A percentile compares a stretch with the other conserved stretches of the same genome.
These are phyloP conservation scores for Trachurus trachurus DNA, from an alignment of 2,797 vertebrate genomes.

Conservation along the genomic window DNA sequence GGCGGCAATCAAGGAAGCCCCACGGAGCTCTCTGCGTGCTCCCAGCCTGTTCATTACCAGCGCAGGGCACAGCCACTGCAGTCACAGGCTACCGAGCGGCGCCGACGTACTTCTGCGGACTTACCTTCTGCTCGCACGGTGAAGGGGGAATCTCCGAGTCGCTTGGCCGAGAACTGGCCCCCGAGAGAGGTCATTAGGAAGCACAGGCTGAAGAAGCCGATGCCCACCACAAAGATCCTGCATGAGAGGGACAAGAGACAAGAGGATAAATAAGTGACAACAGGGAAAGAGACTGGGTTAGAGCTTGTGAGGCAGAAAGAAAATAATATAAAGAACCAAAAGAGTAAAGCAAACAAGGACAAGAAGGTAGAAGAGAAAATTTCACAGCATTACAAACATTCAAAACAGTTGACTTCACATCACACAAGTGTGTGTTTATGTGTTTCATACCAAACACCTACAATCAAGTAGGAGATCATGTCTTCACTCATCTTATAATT, in stretches of 20 bases:
- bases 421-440: neutral
- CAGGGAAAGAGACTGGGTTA: constrained; percentile 23
- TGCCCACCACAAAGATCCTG: constrained; percentile 97
- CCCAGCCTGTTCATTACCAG: constrained; percentile 68
- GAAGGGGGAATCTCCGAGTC: constrained; percentile 93
- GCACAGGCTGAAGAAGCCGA: constrained; percentile 98
- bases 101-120: constrained; percentile 21
- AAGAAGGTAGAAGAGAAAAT: neutral
- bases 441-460: too few species aligned
- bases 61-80: constrained; percentile 23
- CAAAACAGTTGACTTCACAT: neutral
- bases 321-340: neutral
- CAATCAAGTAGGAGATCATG: too few species aligned
- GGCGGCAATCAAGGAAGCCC: constrained; percentile 72
- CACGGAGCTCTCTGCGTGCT: constrained; percentile 58
- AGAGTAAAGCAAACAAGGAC: neutral
- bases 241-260: constrained; percentile 41
- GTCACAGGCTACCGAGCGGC: constrained; percentile 33
- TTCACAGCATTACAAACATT: constrained; percentile 4
- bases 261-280: constrained; percentile 23
- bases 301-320: constrained; percentile 17
- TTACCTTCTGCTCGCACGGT: constrained; percentile 95
- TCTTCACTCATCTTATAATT: too few species aligned
- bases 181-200: constrained; percentile 98
- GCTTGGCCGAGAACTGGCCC: constrained; percentile 94